Base-by-base conservation (phyloP, 2,888 invertebrate genomes). In the Phoronis australis region DNA sequence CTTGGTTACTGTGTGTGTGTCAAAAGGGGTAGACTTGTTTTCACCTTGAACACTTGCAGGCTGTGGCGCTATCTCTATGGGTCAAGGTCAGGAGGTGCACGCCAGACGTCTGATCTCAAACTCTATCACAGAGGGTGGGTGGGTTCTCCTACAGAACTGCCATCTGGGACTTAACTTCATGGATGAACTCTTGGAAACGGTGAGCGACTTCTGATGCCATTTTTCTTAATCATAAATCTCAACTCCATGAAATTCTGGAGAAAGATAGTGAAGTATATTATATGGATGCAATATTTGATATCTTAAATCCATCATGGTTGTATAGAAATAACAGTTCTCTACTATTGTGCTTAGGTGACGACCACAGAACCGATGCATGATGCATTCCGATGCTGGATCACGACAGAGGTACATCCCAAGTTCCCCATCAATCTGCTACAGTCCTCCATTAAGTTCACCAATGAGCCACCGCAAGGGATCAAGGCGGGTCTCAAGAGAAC, bases 371-470 rank as follows among this genome's bases (percentile, higher is more conserved):
- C 83, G 45, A 84, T 93, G 18, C 85, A 92, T 68, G 87, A 88
- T 4, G 82, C 84, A 0, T 95, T 94, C 75, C 83, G 93, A 45
- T 82, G 93, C 41, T 96, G 95, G 95, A 83, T 96, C 59, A 95
- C 95, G 0, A 94, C 94, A 0, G 94, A 95, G 81, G 89, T 90
- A 0, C 94, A 96, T 73, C 82, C 86, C 12, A 88, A 91, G 62
- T 96, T 96, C 77, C 95, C 95, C 0, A 96, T 96, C 66, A 91
- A 83, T 48, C 73, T 85, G 24, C 76, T 85, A 15, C 87, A 95
- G 83, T 90, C 91, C 84, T 90, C 92, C 4, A 92, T 96, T 51
- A 96, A 96, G 79, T 96, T 93, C 72, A 96, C 96, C 1, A 95
- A 95, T 74, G 96, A 96, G 79, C 95, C 95, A 15, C 95, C 96